These are phyloP conservation scores for Aurelia sp. DNA, from an alignment of 30 jellyfish, hydroid and myxozoan species.

Conservation along the genomic window DNA sequence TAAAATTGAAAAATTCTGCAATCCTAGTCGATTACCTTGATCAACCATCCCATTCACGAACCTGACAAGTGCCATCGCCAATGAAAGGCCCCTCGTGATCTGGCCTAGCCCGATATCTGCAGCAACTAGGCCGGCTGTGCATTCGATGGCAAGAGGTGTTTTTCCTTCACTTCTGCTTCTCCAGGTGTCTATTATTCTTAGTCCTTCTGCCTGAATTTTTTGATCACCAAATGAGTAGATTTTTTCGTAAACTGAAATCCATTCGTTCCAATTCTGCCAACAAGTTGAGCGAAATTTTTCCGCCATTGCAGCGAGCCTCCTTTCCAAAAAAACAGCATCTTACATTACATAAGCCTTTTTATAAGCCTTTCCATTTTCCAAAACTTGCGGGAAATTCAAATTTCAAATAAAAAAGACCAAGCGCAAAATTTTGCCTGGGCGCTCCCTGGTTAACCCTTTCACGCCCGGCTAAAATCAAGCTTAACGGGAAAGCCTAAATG, in stretches of 20 bases:
- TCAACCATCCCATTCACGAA: slow-evolving; percentile 93
- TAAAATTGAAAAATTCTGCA: too few relatives aligned
- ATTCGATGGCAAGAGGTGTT: slow-evolving; percentile 85
- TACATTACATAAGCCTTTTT: too few relatives aligned
- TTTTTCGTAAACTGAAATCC: slow-evolving; percentile 60
- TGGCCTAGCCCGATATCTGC: slow-evolving; percentile 36
- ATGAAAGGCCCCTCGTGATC: slow-evolving; percentile 25
- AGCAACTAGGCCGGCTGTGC: slow-evolving; percentile 73
- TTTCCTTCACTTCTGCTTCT: slow-evolving; percentile 65
- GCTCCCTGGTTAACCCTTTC: too few relatives aligned
- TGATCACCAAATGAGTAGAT: slow-evolving; percentile 33
- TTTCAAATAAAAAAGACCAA: too few relatives aligned
- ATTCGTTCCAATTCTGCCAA: slow-evolving; percentile 85
- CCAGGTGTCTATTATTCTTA: slow-evolving; percentile 77
- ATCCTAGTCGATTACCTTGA: slow-evolving; percentile 30
- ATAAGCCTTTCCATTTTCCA: too few relatives aligned
- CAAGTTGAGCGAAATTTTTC: slow-evolving; percentile 27
- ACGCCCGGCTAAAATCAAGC: too few relatives aligned
- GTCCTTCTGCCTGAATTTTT: slow-evolving; percentile 25
- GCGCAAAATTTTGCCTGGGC: too few relatives aligned
- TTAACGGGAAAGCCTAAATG: too few relatives aligned
- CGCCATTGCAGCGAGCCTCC: slow-evolving; percentile 28
- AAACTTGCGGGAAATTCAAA: too few relatives aligned
- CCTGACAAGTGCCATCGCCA: slow-evolving; percentile 89
- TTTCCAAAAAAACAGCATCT: too few relatives aligned